Evolutionary conservation across 2,113 vertebrate genomes (phyloP), one percentile per base, ranked within the genome.

Genomic region (Pluvialis apricaria): DNA sequence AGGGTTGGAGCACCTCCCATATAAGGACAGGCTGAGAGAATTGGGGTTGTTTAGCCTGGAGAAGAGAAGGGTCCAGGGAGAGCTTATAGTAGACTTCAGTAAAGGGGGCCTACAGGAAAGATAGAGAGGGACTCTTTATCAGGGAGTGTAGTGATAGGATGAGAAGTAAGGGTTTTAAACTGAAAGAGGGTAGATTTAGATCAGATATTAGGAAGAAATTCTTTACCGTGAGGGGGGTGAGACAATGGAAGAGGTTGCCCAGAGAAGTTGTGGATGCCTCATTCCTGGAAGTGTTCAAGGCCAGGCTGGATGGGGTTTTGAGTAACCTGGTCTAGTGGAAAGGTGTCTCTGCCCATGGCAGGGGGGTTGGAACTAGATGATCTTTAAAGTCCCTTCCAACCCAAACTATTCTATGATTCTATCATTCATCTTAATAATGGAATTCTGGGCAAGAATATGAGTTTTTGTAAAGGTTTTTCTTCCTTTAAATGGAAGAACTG

Each of bases 301-400:
- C 4, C 28, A 21, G 44, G 10, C 1, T 60, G 44, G 8, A 54
- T 44, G 11, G 20, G 26, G 4, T 12, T 82, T 24, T 25, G n/a
- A 69, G 42, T 3, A 38, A 32, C 2, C 11, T 22, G 5, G 3
- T 69, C 13, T 36, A 8, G 16, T 26, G 11, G 6, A 15, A 18
- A 72, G 16, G 6, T 42, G 13, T 55, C 13, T 14, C 17, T n/a
- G 40, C 4, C 20, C 2, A 0, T 8, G 25, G 36, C 1, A 0
- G 7, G 14, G 14, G 10, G 15, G 6, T 42, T 68, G 36, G 29
- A 54, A 68, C 26, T 28, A 17, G 6, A 3, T 21, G 18, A 47
- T 16, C 20, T 88, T 78, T 79, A 17, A 44, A 13, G 29, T 66
- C 13, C 5, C 3, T 70, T 86, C 13, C 24, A 47, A 36, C 25